These are phyloP conservation scores for Carollia perspicillata DNA, from an alignment of 2,113 vertebrate species.

Conservation along the genomic window DNA sequence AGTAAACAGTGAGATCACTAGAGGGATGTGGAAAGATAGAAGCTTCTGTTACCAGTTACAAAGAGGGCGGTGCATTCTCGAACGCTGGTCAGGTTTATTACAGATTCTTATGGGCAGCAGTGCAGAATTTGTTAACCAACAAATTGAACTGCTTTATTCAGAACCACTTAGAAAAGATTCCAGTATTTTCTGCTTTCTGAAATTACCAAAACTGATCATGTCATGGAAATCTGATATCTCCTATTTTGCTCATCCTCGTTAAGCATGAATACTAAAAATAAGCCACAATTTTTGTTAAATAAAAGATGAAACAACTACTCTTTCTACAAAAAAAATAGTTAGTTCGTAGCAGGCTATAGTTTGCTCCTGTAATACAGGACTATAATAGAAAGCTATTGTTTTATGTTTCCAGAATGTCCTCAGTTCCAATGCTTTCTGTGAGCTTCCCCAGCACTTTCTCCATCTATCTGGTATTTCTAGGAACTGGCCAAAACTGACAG, in stretches of 20 bases:
- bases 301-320: not conserved
- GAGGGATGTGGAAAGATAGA: not conserved
- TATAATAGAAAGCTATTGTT: not conserved
- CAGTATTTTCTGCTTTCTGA: conserved; percentile 49
- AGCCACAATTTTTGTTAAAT: not conserved
- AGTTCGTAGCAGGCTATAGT: not conserved
- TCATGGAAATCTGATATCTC: conserved; percentile 33
- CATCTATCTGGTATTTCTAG: not conserved
- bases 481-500: not conserved
- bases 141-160: conserved; percentile 10
- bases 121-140: not conserved
- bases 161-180: conserved; percentile 18
- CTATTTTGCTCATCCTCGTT: conserved; percentile 24
- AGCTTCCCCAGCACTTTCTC: not conserved
- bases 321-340: not conserved
- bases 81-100: not conserved
- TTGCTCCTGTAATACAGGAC: not conserved
- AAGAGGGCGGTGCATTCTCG: not conserved
- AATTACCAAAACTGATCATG: conserved; percentile 38
- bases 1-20: conserved; percentile 60
- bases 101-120: not conserved
- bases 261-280: conserved; percentile 9
- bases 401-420: not conserved
- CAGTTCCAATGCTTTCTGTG: not conserved
- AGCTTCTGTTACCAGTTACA: conserved; percentile 18